These are phyloP conservation scores for Cyrtodaria siliqua DNA, from an alignment of 2,888 invertebrate genomes.

Conservation along the genomic window DNA sequence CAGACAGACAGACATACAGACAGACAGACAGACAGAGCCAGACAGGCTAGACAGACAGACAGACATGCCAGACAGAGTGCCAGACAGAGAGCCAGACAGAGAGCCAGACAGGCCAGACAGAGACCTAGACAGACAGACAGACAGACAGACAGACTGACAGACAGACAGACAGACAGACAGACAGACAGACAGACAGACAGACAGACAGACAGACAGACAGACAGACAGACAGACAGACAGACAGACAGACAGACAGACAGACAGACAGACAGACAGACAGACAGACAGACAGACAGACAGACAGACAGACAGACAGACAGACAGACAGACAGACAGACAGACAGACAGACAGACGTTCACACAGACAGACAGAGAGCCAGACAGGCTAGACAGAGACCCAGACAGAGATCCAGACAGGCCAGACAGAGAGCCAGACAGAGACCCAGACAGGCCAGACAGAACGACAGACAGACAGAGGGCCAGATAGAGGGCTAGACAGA, in stretches of 20 bases:
- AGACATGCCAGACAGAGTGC: not conserved
- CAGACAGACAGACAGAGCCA: not conserved
- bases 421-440: not conserved
- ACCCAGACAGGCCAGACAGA: constrained; percentile 3
- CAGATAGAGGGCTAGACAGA: not conserved
- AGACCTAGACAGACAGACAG: not conserved
- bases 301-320: not conserved
- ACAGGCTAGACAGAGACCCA: too few species aligned
- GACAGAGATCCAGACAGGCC: too few species aligned
- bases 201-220: constrained; percentile 3
- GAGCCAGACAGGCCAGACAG: not conserved
- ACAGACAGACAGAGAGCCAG: not conserved
- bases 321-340: not conserved
- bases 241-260: not conserved
- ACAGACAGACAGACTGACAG: too few species aligned
- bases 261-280: constrained; percentile 1
- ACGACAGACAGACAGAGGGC: not conserved
- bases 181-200: too few species aligned
- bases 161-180: too few species aligned
- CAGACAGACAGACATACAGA: constrained; percentile 1
- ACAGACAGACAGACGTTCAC: not conserved
- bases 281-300: not conserved
- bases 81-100: not conserved
- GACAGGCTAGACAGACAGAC: not conserved
- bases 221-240: not conserved